phyloP scores from a whole-genome alignment of 2,888 invertebrate genomes.

The Dendrolimus pini region DNA sequence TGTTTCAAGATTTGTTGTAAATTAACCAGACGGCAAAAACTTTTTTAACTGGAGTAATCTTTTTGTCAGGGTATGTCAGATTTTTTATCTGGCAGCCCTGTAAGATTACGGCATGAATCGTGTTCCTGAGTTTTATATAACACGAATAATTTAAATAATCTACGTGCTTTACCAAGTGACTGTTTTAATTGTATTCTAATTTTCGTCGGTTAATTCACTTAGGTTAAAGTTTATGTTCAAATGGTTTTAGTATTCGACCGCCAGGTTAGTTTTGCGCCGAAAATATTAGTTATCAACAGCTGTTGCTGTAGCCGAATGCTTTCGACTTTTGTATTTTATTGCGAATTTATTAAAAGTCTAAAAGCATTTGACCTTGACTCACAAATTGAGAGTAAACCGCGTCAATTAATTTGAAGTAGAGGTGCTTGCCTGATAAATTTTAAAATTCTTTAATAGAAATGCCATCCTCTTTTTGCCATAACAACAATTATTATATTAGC shows the following conservation, averaged over 20 bases:
- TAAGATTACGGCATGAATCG: neutral
- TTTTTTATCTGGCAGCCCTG: neutral
- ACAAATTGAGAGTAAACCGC: too few relatives aligned
- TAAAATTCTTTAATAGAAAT: too few relatives aligned
- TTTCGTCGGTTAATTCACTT: slow-evolving; percentile 3
- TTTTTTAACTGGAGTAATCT: too few relatives aligned
- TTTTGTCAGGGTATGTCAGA: too few relatives aligned
- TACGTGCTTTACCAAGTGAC: slow-evolving; percentile 7
- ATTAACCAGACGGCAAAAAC: too few relatives aligned
- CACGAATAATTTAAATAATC: neutral
- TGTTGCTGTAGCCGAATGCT: neutral
- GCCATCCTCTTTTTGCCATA: too few relatives aligned
- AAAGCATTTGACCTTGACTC: too few relatives aligned
- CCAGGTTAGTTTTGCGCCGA: neutral
- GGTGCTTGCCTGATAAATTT: too few relatives aligned
- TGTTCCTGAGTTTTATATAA: neutral
- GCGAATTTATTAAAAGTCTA: neutral
- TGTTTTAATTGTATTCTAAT: neutral
- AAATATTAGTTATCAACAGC: neutral
- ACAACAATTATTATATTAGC: too few relatives aligned
- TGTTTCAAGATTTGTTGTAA: too few relatives aligned
- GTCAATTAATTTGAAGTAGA: too few relatives aligned
- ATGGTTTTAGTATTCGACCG: neutral
- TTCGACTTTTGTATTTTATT: neutral
- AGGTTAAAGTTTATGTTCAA: neutral